Conservation (phyloP, 2,113 vertebrate genomes). For the Anas platyrhynchos region DNA sequence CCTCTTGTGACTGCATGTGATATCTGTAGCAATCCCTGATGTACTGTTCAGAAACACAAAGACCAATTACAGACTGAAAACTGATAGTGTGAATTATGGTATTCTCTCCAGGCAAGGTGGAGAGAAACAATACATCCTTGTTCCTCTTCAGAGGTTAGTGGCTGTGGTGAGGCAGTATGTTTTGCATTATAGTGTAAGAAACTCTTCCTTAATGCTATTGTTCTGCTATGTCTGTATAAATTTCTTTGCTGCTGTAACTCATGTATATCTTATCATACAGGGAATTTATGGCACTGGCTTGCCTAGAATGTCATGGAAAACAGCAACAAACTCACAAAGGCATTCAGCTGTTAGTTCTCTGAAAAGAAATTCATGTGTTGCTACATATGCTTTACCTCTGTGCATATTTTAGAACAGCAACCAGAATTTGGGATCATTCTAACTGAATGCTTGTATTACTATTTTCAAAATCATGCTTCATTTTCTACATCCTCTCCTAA, state of each 20-base stretch:
- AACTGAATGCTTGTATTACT: neutral
- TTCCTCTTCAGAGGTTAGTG: neutral
- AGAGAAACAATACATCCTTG: neutral
- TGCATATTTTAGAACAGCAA: neutral
- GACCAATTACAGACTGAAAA: neutral
- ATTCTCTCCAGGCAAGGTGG: neutral
- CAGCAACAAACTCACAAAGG: neutral
- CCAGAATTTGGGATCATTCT: neutral
- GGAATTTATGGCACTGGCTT: neutral
- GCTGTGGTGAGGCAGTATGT: neutral
- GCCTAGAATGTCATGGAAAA: neutral
- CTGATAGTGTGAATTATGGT: neutral
- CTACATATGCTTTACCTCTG: neutral
- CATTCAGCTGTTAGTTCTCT: neutral
- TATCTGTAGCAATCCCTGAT: neutral
- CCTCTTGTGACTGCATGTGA: neutral
- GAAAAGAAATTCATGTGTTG: neutral
- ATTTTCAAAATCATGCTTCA: neutral
- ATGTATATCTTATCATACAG: neutral
- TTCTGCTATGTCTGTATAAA: neutral
- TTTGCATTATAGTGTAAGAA: neutral
- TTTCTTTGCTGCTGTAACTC: neutral
- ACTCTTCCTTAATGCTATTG: neutral
- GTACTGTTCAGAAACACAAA: neutral
- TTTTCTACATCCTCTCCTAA: neutral